Evolutionary conservation across 2,797 vertebrate species (phyloP).

Genomic region (Phataginus tricuspis): DNA sequence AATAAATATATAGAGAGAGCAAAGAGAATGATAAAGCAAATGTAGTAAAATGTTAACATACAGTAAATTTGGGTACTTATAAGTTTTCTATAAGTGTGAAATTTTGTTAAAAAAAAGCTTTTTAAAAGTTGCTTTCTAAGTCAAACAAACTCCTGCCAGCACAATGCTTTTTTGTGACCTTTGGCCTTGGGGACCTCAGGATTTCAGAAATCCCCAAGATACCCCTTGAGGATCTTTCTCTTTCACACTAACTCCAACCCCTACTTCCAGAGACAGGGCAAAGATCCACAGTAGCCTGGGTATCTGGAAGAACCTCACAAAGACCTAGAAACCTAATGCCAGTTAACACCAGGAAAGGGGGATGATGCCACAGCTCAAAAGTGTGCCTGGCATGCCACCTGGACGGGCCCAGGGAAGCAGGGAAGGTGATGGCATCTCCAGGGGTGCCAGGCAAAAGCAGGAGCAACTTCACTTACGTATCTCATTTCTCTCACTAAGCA

Average conservation of each 20-base stretch:
- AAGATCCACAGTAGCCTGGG: not conserved
- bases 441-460: not conserved
- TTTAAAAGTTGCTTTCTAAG: not conserved
- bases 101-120: not conserved
- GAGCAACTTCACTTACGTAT: not conserved
- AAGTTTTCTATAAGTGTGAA: constrained; percentile 42
- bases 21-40: constrained; percentile 32
- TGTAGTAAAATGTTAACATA: not conserved
- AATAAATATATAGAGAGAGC: not conserved
- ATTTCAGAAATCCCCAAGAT: not conserved
- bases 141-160: not conserved
- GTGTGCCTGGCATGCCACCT: not conserved
- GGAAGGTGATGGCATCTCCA: not conserved
- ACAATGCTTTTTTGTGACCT: not conserved
- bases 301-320: not conserved
- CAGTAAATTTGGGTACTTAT: not conserved
- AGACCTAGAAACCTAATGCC: not conserved
- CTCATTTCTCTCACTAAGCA: not conserved
- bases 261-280: not conserved
- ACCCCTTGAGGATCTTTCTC: not conserved
- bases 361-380: not conserved
- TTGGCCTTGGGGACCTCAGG: not conserved
- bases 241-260: not conserved
- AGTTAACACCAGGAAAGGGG: not conserved
- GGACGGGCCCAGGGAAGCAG: not conserved